These are phyloP conservation scores for Agrotis ipsilon DNA, from an alignment of 2,888 invertebrate genomes.

Conservation along the genomic window DNA sequence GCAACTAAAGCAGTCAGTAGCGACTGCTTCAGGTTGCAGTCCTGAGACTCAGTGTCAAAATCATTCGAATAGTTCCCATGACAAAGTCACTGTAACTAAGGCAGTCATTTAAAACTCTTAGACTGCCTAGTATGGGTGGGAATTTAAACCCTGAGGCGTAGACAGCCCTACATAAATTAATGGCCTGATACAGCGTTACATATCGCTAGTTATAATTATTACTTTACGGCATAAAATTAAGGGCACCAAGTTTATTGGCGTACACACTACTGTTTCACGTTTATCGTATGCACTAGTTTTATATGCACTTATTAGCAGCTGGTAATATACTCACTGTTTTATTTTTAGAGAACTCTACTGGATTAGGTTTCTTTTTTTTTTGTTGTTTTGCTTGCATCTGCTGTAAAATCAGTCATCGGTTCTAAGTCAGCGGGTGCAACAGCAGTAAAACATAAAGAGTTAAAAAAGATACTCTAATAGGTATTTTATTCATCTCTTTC, in stretches of 20 bases:
- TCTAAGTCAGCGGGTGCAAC: too few species aligned
- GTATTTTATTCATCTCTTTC: too few species aligned
- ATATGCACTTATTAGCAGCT: slow-evolving; percentile 53
- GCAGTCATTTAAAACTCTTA: slow-evolving; percentile 20
- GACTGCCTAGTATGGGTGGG: too few species aligned
- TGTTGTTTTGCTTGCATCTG: slow-evolving; percentile 7
- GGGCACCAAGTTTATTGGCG: slow-evolving; percentile 78
- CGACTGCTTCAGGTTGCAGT: too few species aligned
- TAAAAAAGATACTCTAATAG: too few species aligned
- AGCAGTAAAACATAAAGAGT: too few species aligned
- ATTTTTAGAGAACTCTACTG: neutral
- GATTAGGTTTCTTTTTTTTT: neutral
- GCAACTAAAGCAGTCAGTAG: too few species aligned
- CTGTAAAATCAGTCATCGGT: neutral
- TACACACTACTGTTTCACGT: slow-evolving; percentile 74
- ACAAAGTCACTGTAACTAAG: too few species aligned
- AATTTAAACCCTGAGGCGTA: neutral
- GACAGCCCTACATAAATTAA: slow-evolving; percentile 53
- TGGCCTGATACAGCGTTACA: slow-evolving; percentile 46
- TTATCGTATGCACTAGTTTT: slow-evolving; percentile 42
- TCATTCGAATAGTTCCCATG: too few species aligned
- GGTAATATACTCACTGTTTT: slow-evolving; percentile 9
- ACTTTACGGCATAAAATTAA: slow-evolving; percentile 77
- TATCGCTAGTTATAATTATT: slow-evolving; percentile 61
- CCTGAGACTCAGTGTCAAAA: too few species aligned